These are phyloP conservation scores for Mus musculus DNA, from an alignment of 2,113 vertebrate genomes.

Conservation along the genomic window DNA sequence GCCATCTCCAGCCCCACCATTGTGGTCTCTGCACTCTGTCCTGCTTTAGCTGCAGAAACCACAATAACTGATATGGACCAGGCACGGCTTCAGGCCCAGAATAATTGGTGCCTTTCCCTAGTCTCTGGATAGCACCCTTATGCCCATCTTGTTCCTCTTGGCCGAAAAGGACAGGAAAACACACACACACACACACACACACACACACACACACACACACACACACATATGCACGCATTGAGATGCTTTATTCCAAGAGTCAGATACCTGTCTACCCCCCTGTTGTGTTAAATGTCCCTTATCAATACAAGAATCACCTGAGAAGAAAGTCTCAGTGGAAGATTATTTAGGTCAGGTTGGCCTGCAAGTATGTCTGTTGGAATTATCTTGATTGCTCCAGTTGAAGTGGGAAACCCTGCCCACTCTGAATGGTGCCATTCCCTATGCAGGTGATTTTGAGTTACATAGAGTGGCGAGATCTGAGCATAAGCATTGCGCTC, in stretches of 20 bases:
- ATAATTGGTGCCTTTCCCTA: neutral
- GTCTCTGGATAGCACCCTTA: neutral
- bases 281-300: neutral
- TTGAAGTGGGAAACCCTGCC: neutral
- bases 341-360: neutral
- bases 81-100: neutral
- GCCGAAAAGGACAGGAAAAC: neutral
- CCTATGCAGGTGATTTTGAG: neutral
- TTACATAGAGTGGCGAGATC: neutral
- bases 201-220: neutral
- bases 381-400: neutral
- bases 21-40: slow-evolving; percentile 13
- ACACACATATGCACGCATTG: neutral
- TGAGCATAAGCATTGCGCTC: neutral
- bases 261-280: neutral
- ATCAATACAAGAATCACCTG: neutral
- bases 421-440: neutral
- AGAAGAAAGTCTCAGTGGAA: neutral
- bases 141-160: neutral
- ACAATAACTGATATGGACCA: neutral
- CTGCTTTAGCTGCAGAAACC: neutral
- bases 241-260: neutral
- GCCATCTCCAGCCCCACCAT: neutral
- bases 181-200: neutral
- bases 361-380: neutral